Conservation (phyloP, 2,797 vertebrate species). For the Tokudaia tokunoshimensis region DNA sequence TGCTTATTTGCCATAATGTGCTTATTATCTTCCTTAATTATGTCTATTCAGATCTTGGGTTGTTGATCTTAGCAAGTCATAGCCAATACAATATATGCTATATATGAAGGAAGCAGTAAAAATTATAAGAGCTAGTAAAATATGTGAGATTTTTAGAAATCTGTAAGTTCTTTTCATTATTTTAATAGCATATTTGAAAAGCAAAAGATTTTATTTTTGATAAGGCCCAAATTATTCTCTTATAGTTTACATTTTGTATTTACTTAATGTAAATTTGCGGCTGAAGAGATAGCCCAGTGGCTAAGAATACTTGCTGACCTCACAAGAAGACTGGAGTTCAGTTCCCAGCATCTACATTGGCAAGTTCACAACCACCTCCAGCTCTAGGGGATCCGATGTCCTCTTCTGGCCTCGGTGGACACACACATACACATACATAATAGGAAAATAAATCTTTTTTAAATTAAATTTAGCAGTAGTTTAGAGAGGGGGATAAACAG, state of each 20-base stretch:
- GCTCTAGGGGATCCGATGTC: background rate
- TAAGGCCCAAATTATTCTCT: slow-evolving; percentile 20
- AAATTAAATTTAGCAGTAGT: slow-evolving; percentile 21
- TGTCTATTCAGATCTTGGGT: background rate
- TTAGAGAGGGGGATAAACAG: slow-evolving; percentile 3
- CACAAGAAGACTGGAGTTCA: background rate
- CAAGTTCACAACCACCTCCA: background rate
- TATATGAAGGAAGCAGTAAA: slow-evolving; percentile 17
- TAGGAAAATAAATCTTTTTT: background rate
- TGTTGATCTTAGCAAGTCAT: slow-evolving; percentile 44
- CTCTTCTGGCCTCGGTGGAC: background rate
- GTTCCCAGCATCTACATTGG: background rate
- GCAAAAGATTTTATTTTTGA: slow-evolving; percentile 62
- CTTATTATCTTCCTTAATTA: background rate
- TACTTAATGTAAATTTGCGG: slow-evolving; percentile 3
- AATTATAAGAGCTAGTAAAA: slow-evolving; percentile 50
- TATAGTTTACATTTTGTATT: slow-evolving; percentile 42
- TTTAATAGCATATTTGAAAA: slow-evolving; percentile 30
- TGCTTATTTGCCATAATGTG: background rate
- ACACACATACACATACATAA: background rate
- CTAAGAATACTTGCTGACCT: background rate
- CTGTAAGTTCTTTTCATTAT: slow-evolving; percentile 52
- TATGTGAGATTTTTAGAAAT: background rate
- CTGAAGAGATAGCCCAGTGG: background rate
- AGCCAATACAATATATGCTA: background rate